A percentile compares a stretch with the other conserved stretches of the same genome.
Conservation (phyloP, 2,797 vertebrate genomes). For the Tokudaia tokunoshimensis region DNA sequence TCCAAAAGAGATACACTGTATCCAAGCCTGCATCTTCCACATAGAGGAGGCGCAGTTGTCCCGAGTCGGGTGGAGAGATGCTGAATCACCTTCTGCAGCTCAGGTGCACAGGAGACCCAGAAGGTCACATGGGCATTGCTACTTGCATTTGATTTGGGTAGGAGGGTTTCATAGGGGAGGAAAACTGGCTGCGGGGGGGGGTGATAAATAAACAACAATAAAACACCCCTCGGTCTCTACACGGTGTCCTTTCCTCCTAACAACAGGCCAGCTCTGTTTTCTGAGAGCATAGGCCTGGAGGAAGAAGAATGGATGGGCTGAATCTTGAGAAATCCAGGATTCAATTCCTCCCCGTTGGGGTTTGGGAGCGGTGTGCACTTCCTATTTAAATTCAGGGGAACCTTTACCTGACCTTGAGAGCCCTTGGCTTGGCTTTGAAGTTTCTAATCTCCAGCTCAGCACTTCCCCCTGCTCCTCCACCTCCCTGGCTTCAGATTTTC, state of each 20-base stretch:
- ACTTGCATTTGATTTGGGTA: not conserved
- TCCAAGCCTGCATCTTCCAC: not conserved
- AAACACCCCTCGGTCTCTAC: not conserved
- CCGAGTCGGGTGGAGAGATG: not conserved
- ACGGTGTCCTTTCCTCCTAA: not conserved
- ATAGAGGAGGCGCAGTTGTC: not conserved
- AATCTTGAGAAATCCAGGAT: conserved; percentile 40
- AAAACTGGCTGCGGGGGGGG: not conserved
- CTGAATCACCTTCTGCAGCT: not conserved
- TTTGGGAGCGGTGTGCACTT: not conserved
- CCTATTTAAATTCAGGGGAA: conserved; percentile 28
- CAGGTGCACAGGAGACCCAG: not conserved
- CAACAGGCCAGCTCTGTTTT: not conserved
- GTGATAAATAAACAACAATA: not conserved
- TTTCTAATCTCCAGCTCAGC: not conserved
- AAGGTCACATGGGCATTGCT: not conserved
- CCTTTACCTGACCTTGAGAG: not conserved
- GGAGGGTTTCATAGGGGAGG: not conserved
- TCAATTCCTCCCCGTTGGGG: not conserved
- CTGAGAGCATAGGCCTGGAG: not conserved
- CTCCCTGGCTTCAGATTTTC: not conserved
- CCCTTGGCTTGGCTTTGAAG: accelerated
- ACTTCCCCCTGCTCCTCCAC: not conserved
- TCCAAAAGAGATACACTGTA: not conserved
- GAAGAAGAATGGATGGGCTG: not conserved